Conservation (phyloP, 2,113 vertebrate genomes). For the Alligator sinensis region DNA sequence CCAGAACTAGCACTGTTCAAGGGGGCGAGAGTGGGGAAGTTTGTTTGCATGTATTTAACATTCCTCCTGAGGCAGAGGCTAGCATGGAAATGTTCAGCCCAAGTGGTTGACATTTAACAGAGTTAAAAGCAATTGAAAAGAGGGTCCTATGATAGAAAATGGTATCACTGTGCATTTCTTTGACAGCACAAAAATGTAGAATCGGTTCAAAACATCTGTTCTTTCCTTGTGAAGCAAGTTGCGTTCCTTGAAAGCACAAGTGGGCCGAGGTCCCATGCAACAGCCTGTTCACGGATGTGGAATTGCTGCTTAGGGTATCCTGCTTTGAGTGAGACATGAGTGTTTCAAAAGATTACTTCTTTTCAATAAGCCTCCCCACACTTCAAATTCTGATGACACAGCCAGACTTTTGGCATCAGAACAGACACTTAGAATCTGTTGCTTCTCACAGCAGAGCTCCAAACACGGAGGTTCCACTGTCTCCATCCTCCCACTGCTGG, state of each 20-base stretch:
- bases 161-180: neutral
- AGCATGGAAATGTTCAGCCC: neutral
- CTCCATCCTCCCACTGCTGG: neutral
- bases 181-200: neutral
- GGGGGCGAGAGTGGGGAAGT: too few species aligned
- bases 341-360: neutral
- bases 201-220: conserved; percentile 19
- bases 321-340: neutral
- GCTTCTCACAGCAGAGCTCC: neutral
- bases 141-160: neutral
- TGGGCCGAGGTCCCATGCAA: conserved; percentile 5
- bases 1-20: neutral
- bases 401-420: neutral
- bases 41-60: neutral
- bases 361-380: fast-evolving
- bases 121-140: neutral
- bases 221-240: neutral
- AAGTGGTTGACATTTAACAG: neutral
- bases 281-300: conserved; percentile 8
- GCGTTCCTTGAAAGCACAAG: neutral
- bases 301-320: neutral
- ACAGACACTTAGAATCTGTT: neutral
- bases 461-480: neutral
- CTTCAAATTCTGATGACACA: neutral
- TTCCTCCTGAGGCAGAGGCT: neutral